Evolutionary conservation across 1,140 invertebrate species (phyloP).

Genomic region (Yoshiicerus persimilis): DNA sequence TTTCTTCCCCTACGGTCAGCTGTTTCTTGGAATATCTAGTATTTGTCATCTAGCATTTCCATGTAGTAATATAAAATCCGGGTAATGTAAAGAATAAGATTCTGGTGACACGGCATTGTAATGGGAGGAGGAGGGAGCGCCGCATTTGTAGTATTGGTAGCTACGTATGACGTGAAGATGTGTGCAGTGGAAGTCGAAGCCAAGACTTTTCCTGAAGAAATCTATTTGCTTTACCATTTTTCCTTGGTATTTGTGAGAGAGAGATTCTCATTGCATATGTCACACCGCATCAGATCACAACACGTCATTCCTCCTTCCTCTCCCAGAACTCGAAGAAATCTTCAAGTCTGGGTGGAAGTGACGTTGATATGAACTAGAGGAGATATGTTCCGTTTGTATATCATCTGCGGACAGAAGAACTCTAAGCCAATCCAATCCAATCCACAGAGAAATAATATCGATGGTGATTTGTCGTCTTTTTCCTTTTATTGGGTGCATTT

Average conservation of each 20-base stretch:
- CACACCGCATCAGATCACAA: not conserved
- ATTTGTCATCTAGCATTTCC: not conserved
- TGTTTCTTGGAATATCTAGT: not conserved
- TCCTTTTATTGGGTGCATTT: slow-evolving; percentile 7
- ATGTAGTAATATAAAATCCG: not conserved
- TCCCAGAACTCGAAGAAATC: not conserved
- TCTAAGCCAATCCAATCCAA: not conserved
- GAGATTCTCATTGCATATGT: not conserved
- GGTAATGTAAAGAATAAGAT: not conserved
- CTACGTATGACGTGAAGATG: not conserved
- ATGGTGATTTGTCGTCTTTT: not conserved
- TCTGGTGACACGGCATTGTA: not conserved
- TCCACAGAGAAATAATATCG: not conserved
- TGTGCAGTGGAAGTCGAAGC: not conserved
- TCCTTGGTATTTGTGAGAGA: not conserved
- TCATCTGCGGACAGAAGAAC: not conserved
- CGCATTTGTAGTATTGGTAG: not conserved
- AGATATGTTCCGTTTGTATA: not conserved
- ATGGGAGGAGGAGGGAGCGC: not conserved
- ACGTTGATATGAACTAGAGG: slow-evolving; percentile 3
- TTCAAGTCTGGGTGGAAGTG: not conserved
- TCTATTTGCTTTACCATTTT: not conserved
- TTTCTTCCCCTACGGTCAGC: not conserved
- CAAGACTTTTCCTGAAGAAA: not conserved
- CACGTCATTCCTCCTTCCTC: not conserved